phyloP scores from a whole-genome alignment of 92 coral and sea anemone species.

The Desmophyllum pertusum region DNA sequence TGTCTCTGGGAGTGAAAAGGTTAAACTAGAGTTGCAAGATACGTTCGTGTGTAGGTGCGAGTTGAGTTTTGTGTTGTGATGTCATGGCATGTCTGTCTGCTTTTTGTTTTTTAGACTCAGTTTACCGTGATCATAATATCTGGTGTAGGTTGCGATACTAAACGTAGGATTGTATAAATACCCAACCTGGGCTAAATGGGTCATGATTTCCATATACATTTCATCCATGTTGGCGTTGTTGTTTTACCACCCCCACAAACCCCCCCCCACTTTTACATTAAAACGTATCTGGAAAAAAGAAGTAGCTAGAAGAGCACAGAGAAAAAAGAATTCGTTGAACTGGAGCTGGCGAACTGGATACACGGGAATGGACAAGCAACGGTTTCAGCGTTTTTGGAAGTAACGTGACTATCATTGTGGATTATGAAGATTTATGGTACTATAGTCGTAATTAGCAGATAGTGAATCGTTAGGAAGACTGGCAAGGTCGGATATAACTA shows the following conservation, averaged over 20 bases:
- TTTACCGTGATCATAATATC: constrained; percentile 65
- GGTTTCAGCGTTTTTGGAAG: neutral
- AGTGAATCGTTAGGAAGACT: neutral
- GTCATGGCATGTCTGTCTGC: constrained; percentile 30
- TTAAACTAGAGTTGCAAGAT: neutral
- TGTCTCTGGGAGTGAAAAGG: too few relatives aligned
- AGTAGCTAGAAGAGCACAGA: constrained; percentile 34
- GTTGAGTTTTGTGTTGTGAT: constrained; percentile 3
- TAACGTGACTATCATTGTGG: neutral
- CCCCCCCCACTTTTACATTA: constrained; percentile 79
- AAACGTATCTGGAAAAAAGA: constrained; percentile 57
- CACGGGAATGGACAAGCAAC: constrained; percentile 8
- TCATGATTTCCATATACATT: constrained; percentile 61
- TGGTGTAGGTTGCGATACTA: constrained; percentile 47
- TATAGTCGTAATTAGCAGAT: neutral
- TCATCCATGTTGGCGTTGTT: constrained; percentile 67
- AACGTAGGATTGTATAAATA: constrained; percentile 75
- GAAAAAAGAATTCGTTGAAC: constrained; percentile 34
- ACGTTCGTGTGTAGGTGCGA: neutral
- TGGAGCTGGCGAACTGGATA: neutral
- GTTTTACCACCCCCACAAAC: too few relatives aligned
- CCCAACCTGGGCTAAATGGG: constrained; percentile 70
- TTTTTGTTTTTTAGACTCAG: constrained; percentile 72
- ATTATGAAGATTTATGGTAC: neutral
- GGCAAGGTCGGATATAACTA: neutral